Evolutionary conservation across 2,797 vertebrate species (phyloP).

Genomic region (Sebastiscus tertius): DNA sequence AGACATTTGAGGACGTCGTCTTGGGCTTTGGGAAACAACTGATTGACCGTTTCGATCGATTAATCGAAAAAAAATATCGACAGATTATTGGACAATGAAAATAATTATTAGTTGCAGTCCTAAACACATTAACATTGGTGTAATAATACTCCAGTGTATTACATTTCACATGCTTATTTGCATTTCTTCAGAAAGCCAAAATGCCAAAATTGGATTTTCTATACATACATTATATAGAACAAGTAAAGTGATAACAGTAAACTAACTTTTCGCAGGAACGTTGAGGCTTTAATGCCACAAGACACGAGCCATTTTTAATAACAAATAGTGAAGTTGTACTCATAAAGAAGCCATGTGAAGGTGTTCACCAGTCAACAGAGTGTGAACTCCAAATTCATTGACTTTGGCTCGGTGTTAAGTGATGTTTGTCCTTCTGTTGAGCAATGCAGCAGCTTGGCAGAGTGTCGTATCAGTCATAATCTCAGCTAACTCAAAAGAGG

Average conservation of each 20-base stretch:
- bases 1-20: too few relatives aligned
- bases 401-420: neutral
- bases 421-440: slow-evolving; percentile 50
- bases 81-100: too few relatives aligned
- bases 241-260: neutral
- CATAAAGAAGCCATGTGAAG: neutral
- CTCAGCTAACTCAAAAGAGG: slow-evolving; percentile 65
- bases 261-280: neutral
- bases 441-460: slow-evolving; percentile 28
- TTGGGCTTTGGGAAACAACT: too few relatives aligned
- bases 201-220: neutral
- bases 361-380: neutral
- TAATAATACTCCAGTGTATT: neutral
- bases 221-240: neutral
- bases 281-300: neutral
- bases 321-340: neutral
- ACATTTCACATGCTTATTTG: neutral
- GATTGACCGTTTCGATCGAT: too few relatives aligned
- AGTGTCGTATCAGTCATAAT: neutral
- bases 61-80: too few relatives aligned
- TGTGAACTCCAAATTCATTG: neutral
- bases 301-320: neutral
- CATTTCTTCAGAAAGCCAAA: neutral
- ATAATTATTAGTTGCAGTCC: too few relatives aligned
- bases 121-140: neutral